These are phyloP conservation scores for Anser brachyrhynchus DNA, from an alignment of 2,113 vertebrate genomes.

Conservation along the genomic window DNA sequence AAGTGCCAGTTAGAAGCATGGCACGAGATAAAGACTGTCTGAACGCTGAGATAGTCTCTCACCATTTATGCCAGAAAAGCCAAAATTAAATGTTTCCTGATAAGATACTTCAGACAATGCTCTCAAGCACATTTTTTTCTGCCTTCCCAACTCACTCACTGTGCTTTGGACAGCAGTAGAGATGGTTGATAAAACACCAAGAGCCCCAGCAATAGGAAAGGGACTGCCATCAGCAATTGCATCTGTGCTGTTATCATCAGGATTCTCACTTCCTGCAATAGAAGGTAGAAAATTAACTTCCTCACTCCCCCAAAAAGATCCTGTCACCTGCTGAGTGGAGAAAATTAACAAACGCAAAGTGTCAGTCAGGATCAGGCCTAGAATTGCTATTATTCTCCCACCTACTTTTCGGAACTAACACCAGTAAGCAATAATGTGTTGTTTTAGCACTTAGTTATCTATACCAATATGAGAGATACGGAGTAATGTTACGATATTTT, in stretches of 20 bases:
- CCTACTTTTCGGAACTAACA: background rate
- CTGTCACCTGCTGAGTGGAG: background rate
- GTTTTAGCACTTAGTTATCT: background rate
- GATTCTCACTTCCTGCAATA: slow-evolving; percentile 56
- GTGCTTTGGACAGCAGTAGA: slow-evolving; percentile 93
- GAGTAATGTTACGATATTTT: background rate
- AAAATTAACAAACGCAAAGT: background rate
- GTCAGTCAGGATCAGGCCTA: background rate
- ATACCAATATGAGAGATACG: background rate
- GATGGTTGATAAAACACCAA: slow-evolving; percentile 91
- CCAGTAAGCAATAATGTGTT: background rate
- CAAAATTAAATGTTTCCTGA: background rate
- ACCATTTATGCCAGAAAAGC: background rate
- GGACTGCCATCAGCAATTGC: slow-evolving; percentile 60
- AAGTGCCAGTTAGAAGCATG: background rate
- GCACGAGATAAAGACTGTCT: background rate
- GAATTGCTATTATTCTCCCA: background rate
- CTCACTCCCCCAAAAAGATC: background rate
- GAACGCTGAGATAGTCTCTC: background rate
- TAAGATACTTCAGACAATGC: background rate
- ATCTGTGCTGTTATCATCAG: slow-evolving; percentile 5
- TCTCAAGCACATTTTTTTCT: background rate
- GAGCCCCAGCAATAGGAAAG: slow-evolving; percentile 77
- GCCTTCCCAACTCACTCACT: slow-evolving; percentile 78
- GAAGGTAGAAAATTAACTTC: slow-evolving; percentile 16